Percentiles rank a stretch among this genome's conserved stretches.
phyloP scores from a whole-genome alignment of 2,113 vertebrate genomes.

The Meleagris gallopavo region DNA sequence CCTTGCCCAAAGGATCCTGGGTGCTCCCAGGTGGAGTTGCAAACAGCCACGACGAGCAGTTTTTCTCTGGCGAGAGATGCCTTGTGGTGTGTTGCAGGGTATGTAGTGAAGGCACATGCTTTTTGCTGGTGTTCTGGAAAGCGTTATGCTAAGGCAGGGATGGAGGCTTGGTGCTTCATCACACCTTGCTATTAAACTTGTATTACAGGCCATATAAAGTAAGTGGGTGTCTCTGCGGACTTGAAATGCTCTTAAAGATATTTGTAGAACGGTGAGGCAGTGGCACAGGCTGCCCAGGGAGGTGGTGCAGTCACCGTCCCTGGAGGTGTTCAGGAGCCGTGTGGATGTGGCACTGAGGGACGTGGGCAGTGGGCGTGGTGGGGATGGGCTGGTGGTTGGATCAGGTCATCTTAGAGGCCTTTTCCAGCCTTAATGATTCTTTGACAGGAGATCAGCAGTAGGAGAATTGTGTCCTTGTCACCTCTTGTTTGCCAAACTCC shows the following conservation, averaged over 20 bases:
- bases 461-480: not conserved
- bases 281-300: no score
- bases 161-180: not conserved
- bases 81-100: not conserved
- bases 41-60: fast-evolving
- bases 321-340: no score
- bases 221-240: not conserved
- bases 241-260: not conserved
- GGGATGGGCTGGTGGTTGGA: no score
- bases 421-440: no score
- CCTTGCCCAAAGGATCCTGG: not conserved
- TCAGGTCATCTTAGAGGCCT: no score
- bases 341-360: no score
- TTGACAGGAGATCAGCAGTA: not conserved
- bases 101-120: not conserved
- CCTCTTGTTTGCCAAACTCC: not conserved
- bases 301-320: no score
- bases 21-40: no score
- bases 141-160: not conserved
- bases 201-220: not conserved
- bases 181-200: not conserved
- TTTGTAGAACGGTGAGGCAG: not conserved
- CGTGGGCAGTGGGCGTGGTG: no score
- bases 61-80: not conserved
- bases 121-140: not conserved